Base-by-base conservation (phyloP, 2,113 vertebrate species). In the Loxodonta africana region DNA sequence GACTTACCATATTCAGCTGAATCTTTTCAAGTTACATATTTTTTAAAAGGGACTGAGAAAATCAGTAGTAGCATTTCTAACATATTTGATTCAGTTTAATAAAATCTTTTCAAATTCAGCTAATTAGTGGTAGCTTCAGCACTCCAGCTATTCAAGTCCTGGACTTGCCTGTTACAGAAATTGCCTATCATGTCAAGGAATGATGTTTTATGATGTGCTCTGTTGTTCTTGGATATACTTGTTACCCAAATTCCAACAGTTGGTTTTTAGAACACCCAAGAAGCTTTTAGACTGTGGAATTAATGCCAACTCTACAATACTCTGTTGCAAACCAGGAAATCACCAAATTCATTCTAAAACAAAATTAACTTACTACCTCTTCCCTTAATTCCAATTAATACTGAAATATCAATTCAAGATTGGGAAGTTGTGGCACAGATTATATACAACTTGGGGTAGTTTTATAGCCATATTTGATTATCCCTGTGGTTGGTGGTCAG, bases 321-420 rank as follows among this genome's bases (percentile, higher is more conserved):
- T 76, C n/a, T 92, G 11, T 92, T 48, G 80, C 25, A 83, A 94
- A 90, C 28, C 83, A 91, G 85, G 33, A 95, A 44, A 53, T 20
- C 76, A 95, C 78, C 73, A 90, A 74, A 81, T 90, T 87, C 30
- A 90, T 94, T 92, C 30, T 80, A 88, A 91, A 97, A 67, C 21
- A 90, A 93, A 95, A 93, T 81, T 23, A 90, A 26, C 48, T 93
- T 94, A 73, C 26, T 81, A n/a, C 11, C 14, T 95, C n/a, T 90
- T 69, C 46, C 30, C 26, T 71, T 85, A 67, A 74, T 74, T 74
- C 18, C 26, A 26, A 76, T 87, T 92, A 83, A 73, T 91, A 91
- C 63, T 62, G 33, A 84, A 62, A 51, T 94, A 44, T 30, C 82
- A 80, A 1, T 88, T 95, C 53, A 93, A 69, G 76, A 93, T 44